These are phyloP conservation scores for Ibidorhyncha struthersii DNA, from an alignment of 2,113 vertebrate species.

Conservation along the genomic window DNA sequence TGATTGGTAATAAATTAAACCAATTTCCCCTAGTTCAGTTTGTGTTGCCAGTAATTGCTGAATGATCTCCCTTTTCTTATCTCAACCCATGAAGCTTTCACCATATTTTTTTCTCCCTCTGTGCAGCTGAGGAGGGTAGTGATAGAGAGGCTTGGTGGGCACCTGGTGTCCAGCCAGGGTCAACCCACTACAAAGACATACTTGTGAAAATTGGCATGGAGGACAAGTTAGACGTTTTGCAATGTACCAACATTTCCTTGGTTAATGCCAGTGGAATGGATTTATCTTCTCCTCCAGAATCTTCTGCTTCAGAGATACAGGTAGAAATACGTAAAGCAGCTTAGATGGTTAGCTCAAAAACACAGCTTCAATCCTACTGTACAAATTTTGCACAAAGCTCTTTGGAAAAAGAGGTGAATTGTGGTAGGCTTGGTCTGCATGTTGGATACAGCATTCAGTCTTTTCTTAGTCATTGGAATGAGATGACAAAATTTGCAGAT, in stretches of 20 bases:
- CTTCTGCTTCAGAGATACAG: not conserved
- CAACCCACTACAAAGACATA: not conserved
- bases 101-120: not conserved
- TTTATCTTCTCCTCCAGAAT: not conserved
- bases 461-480: not conserved
- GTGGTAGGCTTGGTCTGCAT: accelerated
- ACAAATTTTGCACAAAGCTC: not conserved
- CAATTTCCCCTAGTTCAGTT: not conserved
- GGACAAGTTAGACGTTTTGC: not conserved
- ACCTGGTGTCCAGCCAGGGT: not conserved
- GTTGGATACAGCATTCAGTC: not conserved
- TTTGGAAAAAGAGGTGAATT: not conserved
- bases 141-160: not conserved
- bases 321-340: not conserved
- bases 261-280: not conserved
- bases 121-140: not conserved
- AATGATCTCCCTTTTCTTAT: not conserved
- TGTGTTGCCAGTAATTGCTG: not conserved
- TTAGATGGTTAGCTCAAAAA: not conserved
- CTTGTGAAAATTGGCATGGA: not conserved
- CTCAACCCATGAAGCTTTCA: accelerated
- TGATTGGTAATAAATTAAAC: not conserved
- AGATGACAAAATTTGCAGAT: not conserved
- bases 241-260: not conserved
- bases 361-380: not conserved